These are phyloP conservation scores for Columba guinea DNA, from an alignment of 2,797 vertebrate genomes.

Conservation along the genomic window DNA sequence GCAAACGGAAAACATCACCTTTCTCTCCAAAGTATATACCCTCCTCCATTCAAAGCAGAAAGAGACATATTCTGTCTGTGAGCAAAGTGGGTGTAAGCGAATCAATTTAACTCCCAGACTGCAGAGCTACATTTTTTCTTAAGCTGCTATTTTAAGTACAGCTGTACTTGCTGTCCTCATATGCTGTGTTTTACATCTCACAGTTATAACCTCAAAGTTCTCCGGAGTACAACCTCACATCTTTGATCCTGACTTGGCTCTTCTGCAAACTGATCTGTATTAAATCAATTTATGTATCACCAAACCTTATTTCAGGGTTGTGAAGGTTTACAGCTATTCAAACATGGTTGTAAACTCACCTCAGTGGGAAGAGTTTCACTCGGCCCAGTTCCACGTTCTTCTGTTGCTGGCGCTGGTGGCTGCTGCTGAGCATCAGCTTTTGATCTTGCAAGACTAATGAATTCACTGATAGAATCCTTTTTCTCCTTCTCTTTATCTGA, in stretches of 20 bases:
- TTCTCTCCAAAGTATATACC: background rate
- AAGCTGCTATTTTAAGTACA: background rate
- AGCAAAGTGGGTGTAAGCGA: background rate
- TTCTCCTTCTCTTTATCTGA: slow-evolving; percentile 76
- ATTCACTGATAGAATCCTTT: slow-evolving; percentile 80
- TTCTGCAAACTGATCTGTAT: background rate
- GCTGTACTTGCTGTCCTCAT: background rate
- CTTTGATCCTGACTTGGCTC: background rate
- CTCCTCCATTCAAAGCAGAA: background rate
- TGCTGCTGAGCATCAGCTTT: slow-evolving; percentile 71
- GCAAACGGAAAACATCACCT: background rate
- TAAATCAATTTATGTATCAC: background rate
- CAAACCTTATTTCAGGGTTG: background rate
- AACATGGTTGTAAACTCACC: slow-evolving; percentile 32
- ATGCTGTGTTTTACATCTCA: background rate
- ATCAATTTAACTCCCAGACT: background rate
- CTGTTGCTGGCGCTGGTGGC: background rate
- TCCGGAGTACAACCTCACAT: background rate
- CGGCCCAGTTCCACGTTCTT: background rate
- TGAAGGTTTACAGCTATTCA: background rate
- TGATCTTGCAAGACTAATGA: slow-evolving; percentile 79
- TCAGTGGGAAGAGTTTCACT: background rate
- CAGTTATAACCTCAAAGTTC: background rate
- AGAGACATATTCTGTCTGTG: background rate
- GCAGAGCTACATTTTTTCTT: background rate